phyloP scores from a whole-genome alignment of 2,888 invertebrate genomes.

The Lithophane leautieri region DNA sequence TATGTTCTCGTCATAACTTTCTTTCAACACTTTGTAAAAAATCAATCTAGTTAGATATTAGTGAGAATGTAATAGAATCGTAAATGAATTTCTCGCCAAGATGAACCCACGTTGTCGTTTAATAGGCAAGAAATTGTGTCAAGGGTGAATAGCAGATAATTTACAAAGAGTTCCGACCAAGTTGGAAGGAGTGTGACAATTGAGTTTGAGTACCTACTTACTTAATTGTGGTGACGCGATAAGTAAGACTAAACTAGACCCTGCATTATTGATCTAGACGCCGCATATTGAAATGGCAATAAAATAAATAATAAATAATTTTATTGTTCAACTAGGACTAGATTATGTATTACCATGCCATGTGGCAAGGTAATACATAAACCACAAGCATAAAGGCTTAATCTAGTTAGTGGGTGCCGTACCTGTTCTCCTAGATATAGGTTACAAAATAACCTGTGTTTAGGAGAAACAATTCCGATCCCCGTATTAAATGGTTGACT shows the following conservation, averaged over 20 bases:
- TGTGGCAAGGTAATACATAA: too few species aligned
- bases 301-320: too few species aligned
- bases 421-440: too few species aligned
- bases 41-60: background rate
- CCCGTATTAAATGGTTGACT: too few species aligned
- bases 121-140: slow-evolving; percentile 37
- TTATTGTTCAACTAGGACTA: too few species aligned
- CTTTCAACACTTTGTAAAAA: background rate
- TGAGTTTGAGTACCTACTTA: background rate
- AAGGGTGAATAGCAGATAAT: slow-evolving; percentile 29
- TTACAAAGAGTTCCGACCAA: background rate
- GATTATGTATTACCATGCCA: too few species aligned
- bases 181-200: background rate
- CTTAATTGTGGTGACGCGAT: background rate
- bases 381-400: too few species aligned
- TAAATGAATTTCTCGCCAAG: slow-evolving; percentile 74
- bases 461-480: too few species aligned
- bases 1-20: background rate
- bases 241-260: background rate
- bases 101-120: slow-evolving; percentile 71
- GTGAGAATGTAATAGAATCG: slow-evolving; percentile 65
- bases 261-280: background rate
- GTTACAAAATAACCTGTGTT: too few species aligned
- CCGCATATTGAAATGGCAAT: background rate
- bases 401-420: too few species aligned